phyloP scores from a whole-genome alignment of 1,140 invertebrate species.

The Mizuhopecten yessoensis region DNA sequence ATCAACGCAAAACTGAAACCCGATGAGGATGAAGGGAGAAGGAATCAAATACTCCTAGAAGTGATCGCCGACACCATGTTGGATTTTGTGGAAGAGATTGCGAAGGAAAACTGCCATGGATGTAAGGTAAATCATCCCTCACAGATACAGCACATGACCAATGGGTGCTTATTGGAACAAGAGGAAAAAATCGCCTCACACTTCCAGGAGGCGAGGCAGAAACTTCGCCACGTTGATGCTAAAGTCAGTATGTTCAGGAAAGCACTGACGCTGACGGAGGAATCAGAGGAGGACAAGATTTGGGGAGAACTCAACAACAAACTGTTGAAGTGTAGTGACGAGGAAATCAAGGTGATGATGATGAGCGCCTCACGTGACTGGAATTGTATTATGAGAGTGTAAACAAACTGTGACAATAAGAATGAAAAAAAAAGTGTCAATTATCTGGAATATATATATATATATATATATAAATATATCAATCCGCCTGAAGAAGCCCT shows the following conservation, averaged over 20 bases:
- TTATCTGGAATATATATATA: too few species aligned
- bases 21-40: neutral
- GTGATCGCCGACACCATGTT: neutral
- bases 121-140: conserved; percentile 24
- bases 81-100: neutral
- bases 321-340: neutral
- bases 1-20: neutral
- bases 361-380: neutral
- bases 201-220: neutral
- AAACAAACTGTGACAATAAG: too few species aligned
- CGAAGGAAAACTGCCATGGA: neutral
- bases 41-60: neutral
- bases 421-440: too few species aligned
- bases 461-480: too few species aligned
- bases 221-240: neutral
- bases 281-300: neutral
- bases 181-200: neutral
- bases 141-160: neutral
- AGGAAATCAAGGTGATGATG: neutral
- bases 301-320: neutral
- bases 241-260: neutral
- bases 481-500: too few species aligned
- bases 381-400: neutral
- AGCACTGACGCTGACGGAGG: neutral
- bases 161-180: neutral